Base-by-base conservation (phyloP, 2,888 invertebrate species). In the Ligdia adustata region DNA sequence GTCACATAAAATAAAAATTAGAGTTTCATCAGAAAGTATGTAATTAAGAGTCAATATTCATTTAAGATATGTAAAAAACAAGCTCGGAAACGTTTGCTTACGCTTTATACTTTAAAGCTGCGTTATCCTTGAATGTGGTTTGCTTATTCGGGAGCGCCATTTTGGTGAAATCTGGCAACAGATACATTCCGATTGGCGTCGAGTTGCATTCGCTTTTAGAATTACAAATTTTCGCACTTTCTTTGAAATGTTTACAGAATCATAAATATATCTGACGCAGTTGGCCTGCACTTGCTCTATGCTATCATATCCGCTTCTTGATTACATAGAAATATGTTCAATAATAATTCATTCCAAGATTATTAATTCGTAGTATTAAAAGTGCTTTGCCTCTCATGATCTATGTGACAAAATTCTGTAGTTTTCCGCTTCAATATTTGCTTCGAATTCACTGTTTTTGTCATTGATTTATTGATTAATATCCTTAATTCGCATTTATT, bases 141-240 rank as follows among this genome's bases (percentile, higher is more conserved):
- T 55, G 34, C 33, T 47, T 32, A 59, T 59, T 59, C 56, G 43
- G 54, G 43, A 49, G 50, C 35, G 47, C 45, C 46, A 44, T 27
- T 39, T 55, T 50, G 52, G 54, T 57, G 55, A 60, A 60, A 60
- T 57, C 37, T 57, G 57, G 57, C 57, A 49, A 14, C 41, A 24
- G 40, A 31, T 42, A 14, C 45, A 12, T 42, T 38, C 42, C 38
- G 31, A 48, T 33, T 48, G 38, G 48, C 48, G 39, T 13, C 32
- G n/a, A 43, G 20, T 15, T n/a, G 15, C 28, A 18, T 27, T 37
- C 33, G 33, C 28, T 9, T 38, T 24, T 28, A 22, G 38, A 48
- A 48, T 48, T 0, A 1, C 20, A 37, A 28, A 38, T 41, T 18
- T 48, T 13, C 4, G 16, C 27, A 31, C 40, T 55, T 51, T 55